Evolutionary conservation across 2,113 vertebrate genomes (phyloP), one percentile per base, ranked within the genome.

Genomic region (Gymnobelideus leadbeateri): DNA sequence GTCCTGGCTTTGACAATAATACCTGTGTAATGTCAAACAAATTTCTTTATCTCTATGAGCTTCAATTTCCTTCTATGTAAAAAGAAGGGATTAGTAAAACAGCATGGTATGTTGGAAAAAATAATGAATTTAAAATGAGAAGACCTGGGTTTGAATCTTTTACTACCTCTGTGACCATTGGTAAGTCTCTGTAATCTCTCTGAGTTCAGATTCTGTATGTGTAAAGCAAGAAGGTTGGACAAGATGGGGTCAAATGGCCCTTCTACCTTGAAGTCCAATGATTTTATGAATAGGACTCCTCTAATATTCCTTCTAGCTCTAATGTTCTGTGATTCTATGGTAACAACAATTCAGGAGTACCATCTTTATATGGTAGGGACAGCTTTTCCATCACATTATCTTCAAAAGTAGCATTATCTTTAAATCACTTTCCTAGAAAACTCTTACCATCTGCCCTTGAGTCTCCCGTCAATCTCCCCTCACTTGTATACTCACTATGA

Each of bases 311-410:
- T n/a, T 77, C 14, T 77, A 16, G 12, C 12, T 43, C 16, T 43
- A 68, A 43, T 84, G 6, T 77, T 19, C n/a, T 84, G 37, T 84
- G 68, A 43, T 21, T 21, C n/a, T 23, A 2, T 23, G 37, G n/a
- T 84, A 84, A 84, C 16, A 43, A 0, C 21, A 6, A 84, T 43
- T 84, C 68, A 43, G 16, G 21, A 84, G n/a, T 43, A 23, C 2
- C n/a, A 9, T 51, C 51, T 95, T 94, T 14, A 92, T 46, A 26
- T 89, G 61, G 55, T 93, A 94, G 90, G 54, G 51, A 61, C 1
- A 90, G 8, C 16, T 91, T 89, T 43, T 47, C 26, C 31, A 52
- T 0, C 68, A 50, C 90, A 23, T 5, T 77, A 77, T 14, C 68
- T 94, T 92, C 9, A 50, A 93, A 91, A 92, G 31, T 25, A 61